phyloP scores from a whole-genome alignment of 2,113 vertebrate genomes.

The Romanogobio albipinnatus region DNA sequence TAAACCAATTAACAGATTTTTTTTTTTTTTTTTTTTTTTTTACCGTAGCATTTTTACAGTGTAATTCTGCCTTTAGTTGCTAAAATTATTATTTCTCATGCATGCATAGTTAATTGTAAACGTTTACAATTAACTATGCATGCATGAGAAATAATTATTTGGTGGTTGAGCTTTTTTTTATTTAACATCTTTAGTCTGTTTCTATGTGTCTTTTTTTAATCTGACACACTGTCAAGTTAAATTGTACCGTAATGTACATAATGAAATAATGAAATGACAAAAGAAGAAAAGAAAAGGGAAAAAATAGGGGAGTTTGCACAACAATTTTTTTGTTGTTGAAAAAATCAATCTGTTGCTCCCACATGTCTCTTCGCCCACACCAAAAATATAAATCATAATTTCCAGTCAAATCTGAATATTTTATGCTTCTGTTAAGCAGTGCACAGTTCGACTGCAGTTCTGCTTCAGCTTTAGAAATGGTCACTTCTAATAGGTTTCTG shows the following conservation, averaged over 20 bases:
- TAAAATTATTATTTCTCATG: too few relatives aligned
- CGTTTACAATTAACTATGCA: too few relatives aligned
- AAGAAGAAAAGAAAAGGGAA: not conserved
- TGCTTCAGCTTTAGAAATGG: constrained; percentile 5
- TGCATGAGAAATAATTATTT: too few relatives aligned
- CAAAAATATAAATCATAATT: constrained; percentile 29
- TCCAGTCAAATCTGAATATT: constrained; percentile 28
- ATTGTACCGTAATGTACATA: not conserved
- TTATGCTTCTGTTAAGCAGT: constrained; percentile 27
- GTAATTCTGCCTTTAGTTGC: too few relatives aligned
- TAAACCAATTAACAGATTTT: too few relatives aligned
- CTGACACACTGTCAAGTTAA: not conserved
- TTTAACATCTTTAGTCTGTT: not conserved
- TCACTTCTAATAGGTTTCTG: constrained; percentile 30
- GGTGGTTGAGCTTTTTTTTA: too few relatives aligned
- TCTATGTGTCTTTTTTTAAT: not conserved
- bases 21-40: too few relatives aligned
- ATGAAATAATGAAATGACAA: not conserved
- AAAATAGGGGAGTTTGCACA: constrained; percentile 18
- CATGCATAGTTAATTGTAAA: too few relatives aligned
- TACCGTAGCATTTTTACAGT: too few relatives aligned
- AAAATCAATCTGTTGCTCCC: not conserved
- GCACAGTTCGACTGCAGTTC: constrained; percentile 8
- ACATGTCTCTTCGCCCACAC: not conserved
- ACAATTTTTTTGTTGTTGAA: constrained; percentile 36